These are phyloP conservation scores for Heloderma charlesbogerti DNA, from an alignment of 2,113 vertebrate species.

Conservation along the genomic window DNA sequence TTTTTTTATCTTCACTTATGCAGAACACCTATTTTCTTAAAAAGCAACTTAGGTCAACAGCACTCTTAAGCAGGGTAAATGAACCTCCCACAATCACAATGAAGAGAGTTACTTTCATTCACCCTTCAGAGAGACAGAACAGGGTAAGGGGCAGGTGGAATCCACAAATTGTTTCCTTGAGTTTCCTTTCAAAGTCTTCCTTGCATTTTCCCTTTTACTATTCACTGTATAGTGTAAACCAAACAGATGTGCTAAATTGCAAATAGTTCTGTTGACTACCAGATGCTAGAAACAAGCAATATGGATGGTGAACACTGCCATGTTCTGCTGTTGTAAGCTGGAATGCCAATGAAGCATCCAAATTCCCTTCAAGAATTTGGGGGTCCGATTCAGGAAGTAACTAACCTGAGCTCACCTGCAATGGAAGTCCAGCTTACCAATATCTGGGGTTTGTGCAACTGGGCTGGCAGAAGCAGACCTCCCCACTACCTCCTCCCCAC, in stretches of 20 bases:
- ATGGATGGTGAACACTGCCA: not conserved
- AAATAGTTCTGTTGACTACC: not conserved
- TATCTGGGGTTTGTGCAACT: not conserved
- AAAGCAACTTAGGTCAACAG: constrained; percentile 53
- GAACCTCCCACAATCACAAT: not conserved
- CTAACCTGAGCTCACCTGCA: not conserved
- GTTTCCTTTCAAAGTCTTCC: not conserved
- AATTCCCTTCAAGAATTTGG: not conserved
- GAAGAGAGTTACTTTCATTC: not conserved
- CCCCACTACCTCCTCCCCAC: too few species aligned
- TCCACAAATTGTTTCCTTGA: not conserved
- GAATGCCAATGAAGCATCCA: not conserved
- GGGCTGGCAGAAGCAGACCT: too few species aligned
- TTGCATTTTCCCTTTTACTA: not conserved
- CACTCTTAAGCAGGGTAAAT: constrained; percentile 38
- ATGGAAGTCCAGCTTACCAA: not conserved
- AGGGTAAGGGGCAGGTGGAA: constrained; percentile 12
- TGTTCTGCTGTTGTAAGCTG: not conserved
- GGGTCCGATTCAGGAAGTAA: not conserved
- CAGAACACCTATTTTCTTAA: constrained; percentile 34
- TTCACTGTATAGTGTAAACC: not conserved
- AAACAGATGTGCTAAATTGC: not conserved
- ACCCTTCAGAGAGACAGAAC: not conserved
- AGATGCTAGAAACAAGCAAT: not conserved
- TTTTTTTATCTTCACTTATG: not conserved